These are phyloP conservation scores for Papilio dardanus DNA, from an alignment of 1,140 invertebrate genomes.

Conservation along the genomic window DNA sequence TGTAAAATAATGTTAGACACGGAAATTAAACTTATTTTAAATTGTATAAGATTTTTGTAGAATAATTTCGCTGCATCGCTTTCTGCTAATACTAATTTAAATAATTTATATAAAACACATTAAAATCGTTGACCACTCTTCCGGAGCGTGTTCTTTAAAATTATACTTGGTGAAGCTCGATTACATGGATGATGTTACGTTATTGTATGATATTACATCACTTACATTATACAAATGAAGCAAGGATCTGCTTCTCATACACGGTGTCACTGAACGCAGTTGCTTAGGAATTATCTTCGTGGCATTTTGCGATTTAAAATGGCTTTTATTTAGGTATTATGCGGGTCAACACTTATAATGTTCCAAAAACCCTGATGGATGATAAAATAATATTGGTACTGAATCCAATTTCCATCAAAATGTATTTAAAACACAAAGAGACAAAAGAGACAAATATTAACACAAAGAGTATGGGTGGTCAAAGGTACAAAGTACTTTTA, in stretches of 20 bases:
- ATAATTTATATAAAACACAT: background rate
- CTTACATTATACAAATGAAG: conserved; percentile 6
- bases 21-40: background rate
- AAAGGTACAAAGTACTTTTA: background rate
- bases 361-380: background rate
- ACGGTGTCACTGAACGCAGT: background rate
- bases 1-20: background rate
- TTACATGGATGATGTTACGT: conserved; percentile 1
- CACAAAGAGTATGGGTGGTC: background rate
- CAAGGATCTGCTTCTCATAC: conserved; percentile 4
- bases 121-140: background rate
- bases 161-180: conserved; percentile 1
- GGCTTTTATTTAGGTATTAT: background rate
- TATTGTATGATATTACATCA: conserved; percentile 8
- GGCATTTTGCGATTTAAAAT: background rate
- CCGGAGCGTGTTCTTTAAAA: background rate
- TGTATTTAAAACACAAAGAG: background rate
- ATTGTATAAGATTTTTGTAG: background rate
- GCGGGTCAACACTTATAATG: background rate
- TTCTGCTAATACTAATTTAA: background rate
- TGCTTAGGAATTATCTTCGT: background rate
- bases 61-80: background rate
- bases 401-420: background rate
- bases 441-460: too few relatives aligned
- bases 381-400: background rate